phyloP scores from a whole-genome alignment of 1,140 invertebrate species.

The Drosophila neocordata region DNA sequence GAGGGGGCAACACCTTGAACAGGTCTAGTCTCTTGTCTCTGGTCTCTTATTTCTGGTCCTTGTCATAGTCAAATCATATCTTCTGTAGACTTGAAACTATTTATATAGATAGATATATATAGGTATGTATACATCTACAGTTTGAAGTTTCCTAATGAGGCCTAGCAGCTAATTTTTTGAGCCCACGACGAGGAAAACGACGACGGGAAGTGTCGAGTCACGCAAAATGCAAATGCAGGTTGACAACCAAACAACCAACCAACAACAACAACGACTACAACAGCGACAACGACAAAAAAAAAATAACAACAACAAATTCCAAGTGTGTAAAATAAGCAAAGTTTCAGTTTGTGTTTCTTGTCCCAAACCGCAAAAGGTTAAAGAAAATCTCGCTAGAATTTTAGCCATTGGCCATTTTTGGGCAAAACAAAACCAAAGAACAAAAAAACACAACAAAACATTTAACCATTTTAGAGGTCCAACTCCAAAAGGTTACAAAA shows the following conservation, averaged over 20 bases:
- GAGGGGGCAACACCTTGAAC: conserved; percentile 40
- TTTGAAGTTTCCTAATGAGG: conserved; percentile 65
- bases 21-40: conserved; percentile 40
- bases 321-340: conserved; percentile 57
- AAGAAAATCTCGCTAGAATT: conserved; percentile 73
- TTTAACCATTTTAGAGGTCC: conserved; percentile 59
- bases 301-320: not conserved
- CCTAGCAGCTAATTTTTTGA: conserved; percentile 40
- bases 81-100: conserved; percentile 21
- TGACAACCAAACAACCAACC: conserved; percentile 40
- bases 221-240: conserved; percentile 75
- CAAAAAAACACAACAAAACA: conserved; percentile 36
- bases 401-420: conserved; percentile 58
- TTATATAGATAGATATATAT: not conserved
- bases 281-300: not conserved
- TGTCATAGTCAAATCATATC: conserved; percentile 77
- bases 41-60: conserved; percentile 43
- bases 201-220: conserved; percentile 42
- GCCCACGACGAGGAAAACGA: not conserved
- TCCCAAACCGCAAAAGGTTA: conserved; percentile 60
- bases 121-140: conserved; percentile 47
- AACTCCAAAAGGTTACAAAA: conserved; percentile 3
- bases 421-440: conserved; percentile 18
- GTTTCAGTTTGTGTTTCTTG: conserved; percentile 12
- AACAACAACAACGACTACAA: conserved; percentile 30